Base-by-base conservation (phyloP, 2,888 invertebrate genomes). In the Rhingia rostrata region DNA sequence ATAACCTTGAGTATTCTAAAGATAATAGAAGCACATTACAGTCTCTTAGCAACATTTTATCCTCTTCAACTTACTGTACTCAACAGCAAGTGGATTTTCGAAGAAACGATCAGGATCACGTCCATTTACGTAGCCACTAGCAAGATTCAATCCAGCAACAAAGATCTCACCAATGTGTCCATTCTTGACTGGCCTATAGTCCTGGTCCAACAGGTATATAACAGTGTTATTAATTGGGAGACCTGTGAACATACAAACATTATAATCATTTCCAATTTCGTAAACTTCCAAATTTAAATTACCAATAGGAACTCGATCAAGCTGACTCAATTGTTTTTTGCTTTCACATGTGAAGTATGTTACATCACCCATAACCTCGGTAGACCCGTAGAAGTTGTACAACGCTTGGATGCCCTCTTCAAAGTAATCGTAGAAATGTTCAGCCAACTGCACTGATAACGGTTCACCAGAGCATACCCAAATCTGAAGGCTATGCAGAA, bases 381-480 rank as follows among this genome's bases (percentile, higher is more conserved):
- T 97, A 86, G 97, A 97, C 0, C 98, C 98, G 88, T 97, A 97
- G 89, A 97, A 97, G 89, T 97, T 98, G 66, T 96, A 96, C 47
- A 98, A 91, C 12, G 93, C 92, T 83, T 95, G 94, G 0, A 92
- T 91, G 7, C 93, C 93, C 70, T 93, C 93, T n/a, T 93, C 92
- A 86, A 97, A 96, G 86, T 94, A 94, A 41, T 93, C 92, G 90
- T 96, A 96, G 92, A 97, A 97, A 87, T 95, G 94, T 45, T 93
- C 92, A 0, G 95, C 95, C 39, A 97, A 90, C 0, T 95, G 93
- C 5, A 94, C 93, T 10, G 95, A 93, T 0, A 97, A 92, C 0
- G 95, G 94, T 90, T 97, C 98, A 0, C 98, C 97, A 0, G 97
- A 97, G 88, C 97, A 97, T 10, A 98, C 93, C 96, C 97, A 97